Percentiles rank a stretch among this genome's conserved stretches.
phyloP scores from a whole-genome alignment of 2,888 invertebrate genomes.

The Lottia gigantea region DNA sequence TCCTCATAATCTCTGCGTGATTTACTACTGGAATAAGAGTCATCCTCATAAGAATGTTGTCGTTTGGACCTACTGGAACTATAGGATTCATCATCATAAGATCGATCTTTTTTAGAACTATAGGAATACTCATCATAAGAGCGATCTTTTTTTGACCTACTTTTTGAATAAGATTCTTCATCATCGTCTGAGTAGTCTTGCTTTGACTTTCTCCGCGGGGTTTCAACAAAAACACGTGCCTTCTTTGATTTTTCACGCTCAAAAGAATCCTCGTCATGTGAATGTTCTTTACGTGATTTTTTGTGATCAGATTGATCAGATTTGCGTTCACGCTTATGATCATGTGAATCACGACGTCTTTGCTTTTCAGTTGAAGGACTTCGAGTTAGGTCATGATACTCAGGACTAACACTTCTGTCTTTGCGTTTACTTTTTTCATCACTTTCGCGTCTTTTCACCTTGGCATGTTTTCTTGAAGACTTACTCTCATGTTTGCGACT shows the following conservation, averaged over 20 bases:
- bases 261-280: not conserved
- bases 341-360: too few species aligned
- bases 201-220: too few species aligned
- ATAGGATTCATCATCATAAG: slow-evolving; percentile 14
- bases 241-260: too few species aligned
- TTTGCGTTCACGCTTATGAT: too few species aligned
- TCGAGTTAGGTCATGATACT: not conserved
- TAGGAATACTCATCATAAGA: slow-evolving; percentile 17
- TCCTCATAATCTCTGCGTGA: slow-evolving; percentile 24
- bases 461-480: not conserved
- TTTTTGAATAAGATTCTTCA: slow-evolving; percentile 19
- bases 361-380: too few species aligned
- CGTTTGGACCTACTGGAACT: slow-evolving; percentile 5
- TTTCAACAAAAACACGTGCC: too few species aligned
- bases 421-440: slow-evolving; percentile 17
- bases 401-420: slow-evolving; percentile 13
- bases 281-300: not conserved
- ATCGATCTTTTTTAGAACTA: slow-evolving; percentile 19
- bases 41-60: too few species aligned
- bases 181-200: slow-evolving; percentile 13
- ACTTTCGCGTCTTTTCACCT: slow-evolving; percentile 11
- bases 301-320: not conserved
- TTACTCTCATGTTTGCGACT: not conserved
- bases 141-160: slow-evolving; percentile 26
- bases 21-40: too few species aligned